A percentile compares a stretch with the other conserved stretches of the same genome.
Conservation (phyloP, 92 coral and sea anemone species). For the Heteractis magnifica region DNA sequence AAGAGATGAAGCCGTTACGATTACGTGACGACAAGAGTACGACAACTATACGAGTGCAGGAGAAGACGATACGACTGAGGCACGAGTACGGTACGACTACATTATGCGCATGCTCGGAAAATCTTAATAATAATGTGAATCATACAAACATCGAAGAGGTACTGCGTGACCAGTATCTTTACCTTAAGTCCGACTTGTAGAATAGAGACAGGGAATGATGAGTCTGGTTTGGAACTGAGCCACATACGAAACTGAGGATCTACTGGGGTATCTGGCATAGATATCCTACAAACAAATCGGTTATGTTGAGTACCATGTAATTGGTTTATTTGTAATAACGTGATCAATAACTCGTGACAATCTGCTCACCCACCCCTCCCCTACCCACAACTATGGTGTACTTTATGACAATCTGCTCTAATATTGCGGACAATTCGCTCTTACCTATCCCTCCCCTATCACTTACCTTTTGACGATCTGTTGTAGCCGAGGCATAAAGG, state of each 20-base stretch:
- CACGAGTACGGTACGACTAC: neutral
- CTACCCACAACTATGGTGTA: neutral
- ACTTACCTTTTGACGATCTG: conserved; percentile 84
- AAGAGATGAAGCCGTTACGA: neutral
- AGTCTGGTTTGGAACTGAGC: conserved; percentile 96
- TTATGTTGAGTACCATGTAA: too few relatives aligned
- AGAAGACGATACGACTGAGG: neutral
- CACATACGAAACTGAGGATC: conserved; percentile 96
- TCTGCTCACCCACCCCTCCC: neutral
- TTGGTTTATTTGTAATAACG: too few relatives aligned
- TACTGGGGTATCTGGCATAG: conserved; percentile 69
- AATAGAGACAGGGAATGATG: conserved; percentile 88
- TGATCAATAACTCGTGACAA: too few relatives aligned
- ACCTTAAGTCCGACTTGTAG: conserved; percentile 96
- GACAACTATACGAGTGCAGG: neutral
- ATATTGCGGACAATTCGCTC: neutral
- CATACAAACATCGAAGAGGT: too few relatives aligned
- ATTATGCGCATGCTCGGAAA: neutral
- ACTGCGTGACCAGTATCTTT: neutral
- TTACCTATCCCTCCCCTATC: neutral
- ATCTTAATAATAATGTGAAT: neutral
- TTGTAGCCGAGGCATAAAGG: conserved; percentile 94
- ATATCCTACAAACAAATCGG: conserved; percentile 49
- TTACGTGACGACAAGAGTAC: neutral
- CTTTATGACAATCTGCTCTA: neutral